phyloP scores from a whole-genome alignment of 1,140 invertebrate genomes.

The Cherax quadricarinatus region DNA sequence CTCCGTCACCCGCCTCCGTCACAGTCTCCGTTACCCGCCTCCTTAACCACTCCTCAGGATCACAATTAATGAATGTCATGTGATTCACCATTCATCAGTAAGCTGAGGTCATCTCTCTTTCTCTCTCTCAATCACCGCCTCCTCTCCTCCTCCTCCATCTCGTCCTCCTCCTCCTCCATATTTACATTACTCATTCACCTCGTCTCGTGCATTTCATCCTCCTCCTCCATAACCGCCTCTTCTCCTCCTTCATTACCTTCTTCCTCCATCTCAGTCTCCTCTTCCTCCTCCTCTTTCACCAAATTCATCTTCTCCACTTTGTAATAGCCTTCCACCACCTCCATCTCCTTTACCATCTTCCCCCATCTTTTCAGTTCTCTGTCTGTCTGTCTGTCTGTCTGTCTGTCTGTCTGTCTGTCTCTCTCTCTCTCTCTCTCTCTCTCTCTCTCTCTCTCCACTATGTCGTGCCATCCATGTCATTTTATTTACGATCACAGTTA shows the following conservation, averaged over 20 bases:
- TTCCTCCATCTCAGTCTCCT: too few species aligned
- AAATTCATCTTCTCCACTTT: conserved; percentile 3
- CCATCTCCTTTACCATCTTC: conserved; percentile 1
- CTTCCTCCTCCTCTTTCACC: neutral
- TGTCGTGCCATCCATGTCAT: neutral
- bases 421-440: too few species aligned
- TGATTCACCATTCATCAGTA: conserved; percentile 56
- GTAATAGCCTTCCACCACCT: too few species aligned
- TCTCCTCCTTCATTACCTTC: neutral
- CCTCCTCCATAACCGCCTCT: too few species aligned
- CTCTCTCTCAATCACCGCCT: neutral
- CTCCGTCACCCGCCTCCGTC: too few species aligned
- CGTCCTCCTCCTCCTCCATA: conserved; percentile 5
- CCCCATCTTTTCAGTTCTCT: neutral
- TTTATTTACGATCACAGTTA: conserved; percentile 5
- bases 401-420: too few species aligned
- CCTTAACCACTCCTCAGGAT: neutral
- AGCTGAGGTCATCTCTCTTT: conserved; percentile 16
- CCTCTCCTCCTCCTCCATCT: conserved; percentile 1
- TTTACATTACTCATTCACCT: neutral
- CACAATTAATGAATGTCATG: conserved; percentile 45
- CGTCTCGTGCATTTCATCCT: too few species aligned
- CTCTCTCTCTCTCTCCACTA: neutral
- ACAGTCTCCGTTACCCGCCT: too few species aligned
- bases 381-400: neutral